phyloP scores from a whole-genome alignment of 2,797 vertebrate species.

The Florisuga fusca region DNA sequence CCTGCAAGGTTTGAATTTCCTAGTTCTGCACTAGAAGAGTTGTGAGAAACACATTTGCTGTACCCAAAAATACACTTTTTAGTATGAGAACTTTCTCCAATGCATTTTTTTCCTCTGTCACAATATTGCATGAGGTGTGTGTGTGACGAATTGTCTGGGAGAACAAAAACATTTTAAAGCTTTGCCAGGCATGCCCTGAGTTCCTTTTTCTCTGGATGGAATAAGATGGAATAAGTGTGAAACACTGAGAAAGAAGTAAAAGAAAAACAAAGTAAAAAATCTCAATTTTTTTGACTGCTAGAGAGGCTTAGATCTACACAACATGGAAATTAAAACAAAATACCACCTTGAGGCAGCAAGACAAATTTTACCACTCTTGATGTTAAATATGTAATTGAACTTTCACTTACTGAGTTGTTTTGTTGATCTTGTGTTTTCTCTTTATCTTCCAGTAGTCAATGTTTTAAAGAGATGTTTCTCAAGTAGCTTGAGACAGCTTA shows the following conservation, averaged over 20 bases:
- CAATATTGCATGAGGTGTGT: background rate
- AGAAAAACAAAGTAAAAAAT: background rate
- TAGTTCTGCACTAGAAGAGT: background rate
- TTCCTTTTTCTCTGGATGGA: background rate
- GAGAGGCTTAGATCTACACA: background rate
- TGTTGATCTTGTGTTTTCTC: background rate
- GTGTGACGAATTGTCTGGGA: background rate
- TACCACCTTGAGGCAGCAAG: background rate
- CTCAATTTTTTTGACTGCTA: background rate
- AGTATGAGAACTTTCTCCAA: background rate
- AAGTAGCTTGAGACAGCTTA: background rate
- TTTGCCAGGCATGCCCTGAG: background rate
- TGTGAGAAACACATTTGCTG: background rate
- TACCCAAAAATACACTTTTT: background rate
- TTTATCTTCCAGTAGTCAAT: background rate
- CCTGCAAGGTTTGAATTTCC: background rate
- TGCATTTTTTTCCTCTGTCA: background rate
- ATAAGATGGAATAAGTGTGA: background rate
- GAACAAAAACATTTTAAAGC: background rate
- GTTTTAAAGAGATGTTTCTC: background rate
- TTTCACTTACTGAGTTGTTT: background rate
- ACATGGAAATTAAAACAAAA: background rate
- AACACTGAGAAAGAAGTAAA: background rate
- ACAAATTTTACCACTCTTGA: background rate
- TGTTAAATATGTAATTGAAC: background rate